A percentile compares a stretch with the other conserved stretches of the same genome.
Conservation (phyloP, 2,888 invertebrate genomes). For the Rotaria magnacalcarata region DNA sequence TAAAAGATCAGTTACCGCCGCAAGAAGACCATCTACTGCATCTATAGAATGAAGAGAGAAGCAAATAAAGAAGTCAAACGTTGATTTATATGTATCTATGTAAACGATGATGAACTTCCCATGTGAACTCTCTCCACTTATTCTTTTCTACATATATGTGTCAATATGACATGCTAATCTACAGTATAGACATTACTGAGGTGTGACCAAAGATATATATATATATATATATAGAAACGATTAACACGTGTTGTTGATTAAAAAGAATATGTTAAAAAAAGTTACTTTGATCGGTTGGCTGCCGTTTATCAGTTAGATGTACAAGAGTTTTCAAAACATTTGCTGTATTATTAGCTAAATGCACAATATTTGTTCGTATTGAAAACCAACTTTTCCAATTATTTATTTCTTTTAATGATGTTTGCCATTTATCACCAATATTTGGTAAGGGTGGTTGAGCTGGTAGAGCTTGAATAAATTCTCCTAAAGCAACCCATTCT, state of each 20-base stretch:
- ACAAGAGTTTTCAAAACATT: not conserved
- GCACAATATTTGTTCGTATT: slow-evolving; percentile 39
- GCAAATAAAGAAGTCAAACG: not conserved
- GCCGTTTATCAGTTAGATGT: not conserved
- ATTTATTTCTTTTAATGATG: not conserved
- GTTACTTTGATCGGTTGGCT: slow-evolving; percentile 26
- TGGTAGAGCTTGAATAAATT: slow-evolving; percentile 43
- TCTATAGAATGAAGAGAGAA: not conserved
- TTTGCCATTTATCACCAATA: not conserved
- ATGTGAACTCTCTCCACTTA: not conserved
- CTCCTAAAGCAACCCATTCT: slow-evolving; percentile 43
- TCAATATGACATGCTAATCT: not conserved
- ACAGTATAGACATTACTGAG: not conserved
- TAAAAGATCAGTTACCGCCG: slow-evolving; percentile 41
- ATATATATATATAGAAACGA: not conserved
- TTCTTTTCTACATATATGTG: not conserved
- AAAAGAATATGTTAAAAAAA: not conserved
- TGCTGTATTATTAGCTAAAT: slow-evolving; percentile 32
- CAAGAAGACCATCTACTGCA: slow-evolving; percentile 40
- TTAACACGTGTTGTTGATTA: not conserved
- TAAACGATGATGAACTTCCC: not conserved
- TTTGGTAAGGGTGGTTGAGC: slow-evolving; percentile 22
- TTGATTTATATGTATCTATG: not conserved
- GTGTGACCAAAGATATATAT: not conserved
- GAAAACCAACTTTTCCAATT: slow-evolving; percentile 45